Evolutionary conservation across 2,113 vertebrate species (phyloP).

Genomic region (Myiagra hebetior): DNA sequence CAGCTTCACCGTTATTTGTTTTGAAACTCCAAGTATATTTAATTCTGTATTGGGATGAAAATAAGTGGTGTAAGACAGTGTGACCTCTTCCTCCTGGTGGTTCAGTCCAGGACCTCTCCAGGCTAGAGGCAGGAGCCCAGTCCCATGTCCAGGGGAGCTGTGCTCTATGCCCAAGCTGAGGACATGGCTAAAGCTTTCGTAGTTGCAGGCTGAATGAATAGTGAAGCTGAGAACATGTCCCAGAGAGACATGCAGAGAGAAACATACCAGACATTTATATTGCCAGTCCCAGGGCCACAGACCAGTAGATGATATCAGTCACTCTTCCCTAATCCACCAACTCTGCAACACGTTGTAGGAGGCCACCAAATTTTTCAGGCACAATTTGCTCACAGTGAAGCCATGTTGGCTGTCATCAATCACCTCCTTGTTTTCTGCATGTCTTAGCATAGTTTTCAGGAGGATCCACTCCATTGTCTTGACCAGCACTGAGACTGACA

Average conservation of each 20-base stretch:
- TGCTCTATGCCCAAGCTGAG: neutral
- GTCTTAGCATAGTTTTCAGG: neutral
- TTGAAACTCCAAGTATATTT: neutral
- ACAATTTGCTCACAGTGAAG: neutral
- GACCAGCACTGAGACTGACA: neutral
- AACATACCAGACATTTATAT: neutral
- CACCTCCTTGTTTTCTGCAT: neutral
- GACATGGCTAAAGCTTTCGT: rapidly evolving
- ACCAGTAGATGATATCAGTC: neutral
- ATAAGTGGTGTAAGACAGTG: neutral
- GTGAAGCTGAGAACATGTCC: neutral
- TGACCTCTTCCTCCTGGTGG: neutral
- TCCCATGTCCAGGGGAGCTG: rapidly evolving
- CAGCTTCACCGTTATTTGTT: rapidly evolving
- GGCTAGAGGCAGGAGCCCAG: neutral
- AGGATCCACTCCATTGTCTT: neutral
- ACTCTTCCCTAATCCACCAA: neutral
- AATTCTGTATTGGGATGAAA: neutral
- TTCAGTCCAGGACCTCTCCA: neutral
- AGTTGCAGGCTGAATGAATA: neutral
- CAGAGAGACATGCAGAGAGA: neutral
- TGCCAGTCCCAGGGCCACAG: neutral
- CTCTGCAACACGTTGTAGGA: neutral
- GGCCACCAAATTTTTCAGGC: neutral
- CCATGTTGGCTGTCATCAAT: neutral